Conservation (phyloP, 2,113 vertebrate species). For the Trematomus loennbergii region DNA sequence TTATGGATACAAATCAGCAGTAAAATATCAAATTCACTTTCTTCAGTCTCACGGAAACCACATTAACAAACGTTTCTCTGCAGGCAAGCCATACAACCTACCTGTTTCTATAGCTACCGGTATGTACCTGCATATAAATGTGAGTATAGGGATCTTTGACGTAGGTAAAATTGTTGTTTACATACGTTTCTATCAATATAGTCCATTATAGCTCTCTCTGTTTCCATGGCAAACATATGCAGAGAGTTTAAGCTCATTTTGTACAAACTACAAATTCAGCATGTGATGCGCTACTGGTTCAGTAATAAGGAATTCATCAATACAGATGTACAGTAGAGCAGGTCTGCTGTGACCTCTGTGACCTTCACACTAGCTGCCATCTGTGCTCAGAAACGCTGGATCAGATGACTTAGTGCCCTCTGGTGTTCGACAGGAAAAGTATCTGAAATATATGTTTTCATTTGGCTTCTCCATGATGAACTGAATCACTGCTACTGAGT, state of each 20-base stretch:
- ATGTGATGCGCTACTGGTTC: background rate
- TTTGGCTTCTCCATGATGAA: background rate
- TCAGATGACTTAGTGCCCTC: conserved; percentile 34
- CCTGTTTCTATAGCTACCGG: background rate
- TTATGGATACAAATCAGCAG: conserved; percentile 7
- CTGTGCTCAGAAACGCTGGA: conserved; percentile 19
- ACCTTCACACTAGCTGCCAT: conserved; percentile 35
- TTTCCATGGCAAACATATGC: background rate
- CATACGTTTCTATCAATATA: background rate
- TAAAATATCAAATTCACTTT: background rate
- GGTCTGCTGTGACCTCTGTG: conserved; percentile 21
- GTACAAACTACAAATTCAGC: background rate
- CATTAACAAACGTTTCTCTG: background rate
- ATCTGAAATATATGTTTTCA: background rate
- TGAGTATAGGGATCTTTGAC: background rate
- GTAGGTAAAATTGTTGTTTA: background rate
- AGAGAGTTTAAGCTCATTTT: background rate
- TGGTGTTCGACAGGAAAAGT: conserved; percentile 44
- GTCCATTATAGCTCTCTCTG: background rate
- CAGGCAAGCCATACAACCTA: background rate
- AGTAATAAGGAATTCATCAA: conserved; percentile 9
- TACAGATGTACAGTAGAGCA: conserved; percentile 26
- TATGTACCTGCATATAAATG: background rate
- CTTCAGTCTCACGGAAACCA: background rate
- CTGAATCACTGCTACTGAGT: no score